Base-by-base conservation (phyloP, 2,113 vertebrate genomes). In the Rhombomys opimus region DNA sequence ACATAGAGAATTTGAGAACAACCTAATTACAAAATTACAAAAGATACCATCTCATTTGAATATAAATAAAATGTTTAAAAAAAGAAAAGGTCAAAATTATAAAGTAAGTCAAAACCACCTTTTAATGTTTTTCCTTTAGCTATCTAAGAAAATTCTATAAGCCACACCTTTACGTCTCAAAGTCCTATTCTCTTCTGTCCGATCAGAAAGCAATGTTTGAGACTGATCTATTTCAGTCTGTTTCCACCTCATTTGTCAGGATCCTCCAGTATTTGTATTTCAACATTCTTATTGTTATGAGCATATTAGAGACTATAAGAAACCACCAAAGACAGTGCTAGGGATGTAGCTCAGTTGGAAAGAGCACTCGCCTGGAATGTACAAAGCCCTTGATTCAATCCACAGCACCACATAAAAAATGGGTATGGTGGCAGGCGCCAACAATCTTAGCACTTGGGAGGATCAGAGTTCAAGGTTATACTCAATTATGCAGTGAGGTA, bases 121-220 rank as follows among this genome's bases (percentile, higher is more conserved):
- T 95, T 80, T 54, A 82, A 73, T 80, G 4, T 17, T 77, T 93
- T 65, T 89, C 67, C 46, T 78, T 93, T 57, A 93, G 57, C 4
- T 67, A 46, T 13, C 65, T 94, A 46, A 90, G 30, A 81, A 97
- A 95, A 94, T 75, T 46, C 80, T 23, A 1, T 27, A 94, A 92
- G 35, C 8, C 35, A 65, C 14, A 89, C 3, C 46, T 93, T 92
- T n/a, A 93, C 20, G 76, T 54, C 50, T 91, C 30, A 94, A 85
- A 95, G 18, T 22, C 41, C 32, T 27, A 93, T 68, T 93, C 54
- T 89, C 91, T 50, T 18, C 38, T 23, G 46, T 50, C 18, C 15
- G 95, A 67, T 65, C 32, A 92, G 30, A 92, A 95, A 94, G 35
- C 61, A 93, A 92, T 65, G 13, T 84, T 89, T 85, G 22, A 85